Percentiles rank a stretch among this genome's conserved stretches.
phyloP scores from a whole-genome alignment of 1,140 invertebrate genomes.

The Ridgeia piscesae region DNA sequence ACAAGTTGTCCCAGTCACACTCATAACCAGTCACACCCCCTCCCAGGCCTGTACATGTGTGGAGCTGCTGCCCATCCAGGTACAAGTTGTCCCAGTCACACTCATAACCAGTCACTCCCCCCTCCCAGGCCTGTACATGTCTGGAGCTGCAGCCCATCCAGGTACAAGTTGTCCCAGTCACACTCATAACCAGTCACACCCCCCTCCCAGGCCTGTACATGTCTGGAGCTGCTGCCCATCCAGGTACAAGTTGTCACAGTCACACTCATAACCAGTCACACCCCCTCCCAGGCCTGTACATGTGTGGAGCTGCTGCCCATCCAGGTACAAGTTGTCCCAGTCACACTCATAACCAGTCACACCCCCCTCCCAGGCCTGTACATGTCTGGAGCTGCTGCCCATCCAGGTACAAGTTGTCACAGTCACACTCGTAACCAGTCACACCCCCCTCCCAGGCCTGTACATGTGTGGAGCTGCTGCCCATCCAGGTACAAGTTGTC shows the following conservation, averaged over 20 bases:
- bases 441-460: constrained; percentile 60
- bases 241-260: constrained; percentile 58
- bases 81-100: no score
- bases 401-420: constrained; percentile 62
- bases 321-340: constrained; percentile 60
- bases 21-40: no score
- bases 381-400: constrained; percentile 64
- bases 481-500: constrained; percentile 62
- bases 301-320: constrained; percentile 65
- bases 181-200: no score
- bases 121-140: constrained; percentile 60
- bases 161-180: no score
- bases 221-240: constrained; percentile 65
- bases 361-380: constrained; percentile 61
- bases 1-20: no score
- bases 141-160: constrained; percentile 65
- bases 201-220: constrained; percentile 61
- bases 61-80: constrained; percentile 66
- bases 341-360: no score
- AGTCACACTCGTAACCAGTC: no score
- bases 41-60: constrained; percentile 62
- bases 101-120: no score
- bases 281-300: constrained; percentile 61
- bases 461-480: constrained; percentile 64
- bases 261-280: no score